Evolutionary conservation across 2,113 vertebrate species (phyloP), one percentile per base, ranked within the genome.

Genomic region (Pleuronectes platessa): DNA sequence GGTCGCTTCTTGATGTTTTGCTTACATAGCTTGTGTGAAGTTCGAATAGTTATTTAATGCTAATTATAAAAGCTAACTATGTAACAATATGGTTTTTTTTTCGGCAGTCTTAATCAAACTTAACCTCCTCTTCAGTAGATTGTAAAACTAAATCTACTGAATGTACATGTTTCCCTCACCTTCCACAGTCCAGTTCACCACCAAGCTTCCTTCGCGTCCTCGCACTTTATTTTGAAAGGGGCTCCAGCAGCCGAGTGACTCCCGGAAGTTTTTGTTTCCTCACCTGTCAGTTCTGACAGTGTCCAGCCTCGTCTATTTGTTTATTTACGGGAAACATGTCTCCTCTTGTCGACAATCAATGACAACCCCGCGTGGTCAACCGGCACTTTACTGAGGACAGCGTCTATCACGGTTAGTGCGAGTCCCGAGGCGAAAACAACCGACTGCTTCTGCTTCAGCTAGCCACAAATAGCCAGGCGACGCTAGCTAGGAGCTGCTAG

Each of bases 191-290:
- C 4, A 8, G 15, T 49, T 11, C 21, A 17, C 26, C 20, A 15
- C 37, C 5, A 9, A 4, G 4, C 55, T 51, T 2, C 17, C n/a
- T 3, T 3, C 26, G 10, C 5, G 40, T 12, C 2, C 10, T 13
- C 11, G 40, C 47, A 51, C 61, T 88, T 92, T 93, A 92, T 87
- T 92, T 79, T 92, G 92, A 92, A 92, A 84, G 31, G 40, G 64
- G 45, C 68, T 23, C 15, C 0, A 18, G 24, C 76, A 62, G 70
- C 71, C 60, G 58, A 78, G 81, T 77, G 86, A 86, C 83, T 89
- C 91, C 91, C 92, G 92, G 92, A 93, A 93, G 92, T 93, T 91
- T 92, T 92, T 89, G 87, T 92, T 92, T 56, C 78, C 78, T 89
- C 88, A 89, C 86, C 91, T 93, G 89, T 92, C 91, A 90, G 71